Evolutionary conservation across 2,888 invertebrate genomes (phyloP), one percentile per base, ranked within the genome.

Genomic region (Acleris sparsana): DNA sequence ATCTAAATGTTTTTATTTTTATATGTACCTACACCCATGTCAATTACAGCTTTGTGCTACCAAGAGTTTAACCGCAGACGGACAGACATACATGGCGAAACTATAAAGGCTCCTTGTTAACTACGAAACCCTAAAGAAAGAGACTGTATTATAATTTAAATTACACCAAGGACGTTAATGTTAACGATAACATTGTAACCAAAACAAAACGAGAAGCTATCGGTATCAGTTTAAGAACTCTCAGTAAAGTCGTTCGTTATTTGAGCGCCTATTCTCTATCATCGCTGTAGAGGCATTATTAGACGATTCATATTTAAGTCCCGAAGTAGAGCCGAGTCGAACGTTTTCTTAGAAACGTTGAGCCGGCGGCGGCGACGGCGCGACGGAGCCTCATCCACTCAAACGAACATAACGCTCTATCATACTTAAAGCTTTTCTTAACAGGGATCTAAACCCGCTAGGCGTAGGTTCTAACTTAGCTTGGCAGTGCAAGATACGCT

Each of bases 311-410:
- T 88, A 88, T 90, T 90, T 84, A 86, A 87, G 88, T 84, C 85
- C 88, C 85, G 88, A 88, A 89, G 89, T 88, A 88, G 88, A 88
- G 83, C 82, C 77, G 81, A 74, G 82, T 89, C 85, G 85, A 90
- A 86, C 82, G 82, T 84, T 91, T 66, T 92, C 92, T 89, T 77
- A 86, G 92, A 92, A 92, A 85, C 88, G 89, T 89, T 87, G 89
- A 91, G 89, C 87, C 88, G 89, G 84, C 87, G 88, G 73, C 78
- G 75, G 83, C 73, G 75, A 59, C 88, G 89, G 83, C 88, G 88
- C 86, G 88, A 80, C 88, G 88, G 88, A 90, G 92, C 89, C 92
- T 88, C 92, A 87, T 87, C 89, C 90, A 92, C 91, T 92, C 92
- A 88, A 88, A 88, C 89, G 90, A 89, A 90, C 85, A 87, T 89